These are phyloP conservation scores for Lerema accius DNA, from an alignment of 1,140 invertebrate genomes.

Conservation along the genomic window DNA sequence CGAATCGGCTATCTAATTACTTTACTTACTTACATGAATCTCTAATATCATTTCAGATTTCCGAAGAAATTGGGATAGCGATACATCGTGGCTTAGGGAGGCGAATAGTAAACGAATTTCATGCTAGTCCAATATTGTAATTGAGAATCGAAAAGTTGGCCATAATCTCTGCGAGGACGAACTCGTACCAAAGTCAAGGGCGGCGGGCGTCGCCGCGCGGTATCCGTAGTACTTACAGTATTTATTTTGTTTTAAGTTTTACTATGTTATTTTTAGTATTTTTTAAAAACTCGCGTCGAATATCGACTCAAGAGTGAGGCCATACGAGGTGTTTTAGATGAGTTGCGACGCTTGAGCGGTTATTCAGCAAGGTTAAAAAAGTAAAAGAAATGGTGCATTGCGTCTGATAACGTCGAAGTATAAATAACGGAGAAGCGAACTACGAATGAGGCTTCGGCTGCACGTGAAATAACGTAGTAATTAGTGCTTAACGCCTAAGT, in stretches of 20 bases:
- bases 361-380: too few relatives aligned
- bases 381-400: too few relatives aligned
- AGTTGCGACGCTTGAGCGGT: background rate
- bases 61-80: constrained; percentile 19
- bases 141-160: constrained; percentile 69
- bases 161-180: constrained; percentile 60
- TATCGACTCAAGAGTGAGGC: constrained; percentile 39
- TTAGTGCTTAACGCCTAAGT: too few relatives aligned
- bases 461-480: too few relatives aligned
- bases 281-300: constrained; percentile 46
- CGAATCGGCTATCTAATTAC: too few relatives aligned
- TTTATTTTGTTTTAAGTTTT: constrained; percentile 77
- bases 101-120: constrained; percentile 70
- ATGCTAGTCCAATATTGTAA: constrained; percentile 77
- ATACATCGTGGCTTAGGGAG: constrained; percentile 25
- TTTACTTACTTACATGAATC: too few relatives aligned
- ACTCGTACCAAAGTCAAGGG: constrained; percentile 71
- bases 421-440: too few relatives aligned
- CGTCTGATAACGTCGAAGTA: too few relatives aligned
- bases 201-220: constrained; percentile 44
- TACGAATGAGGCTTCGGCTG: too few relatives aligned
- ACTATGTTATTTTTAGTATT: constrained; percentile 53
- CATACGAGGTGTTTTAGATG: background rate
- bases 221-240: constrained; percentile 80
- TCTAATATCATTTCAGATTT: constrained; percentile 43